Evolutionary conservation across 2,113 vertebrate genomes (phyloP), one percentile per base, ranked within the genome.

Genomic region (Mystacornis crossleyi): DNA sequence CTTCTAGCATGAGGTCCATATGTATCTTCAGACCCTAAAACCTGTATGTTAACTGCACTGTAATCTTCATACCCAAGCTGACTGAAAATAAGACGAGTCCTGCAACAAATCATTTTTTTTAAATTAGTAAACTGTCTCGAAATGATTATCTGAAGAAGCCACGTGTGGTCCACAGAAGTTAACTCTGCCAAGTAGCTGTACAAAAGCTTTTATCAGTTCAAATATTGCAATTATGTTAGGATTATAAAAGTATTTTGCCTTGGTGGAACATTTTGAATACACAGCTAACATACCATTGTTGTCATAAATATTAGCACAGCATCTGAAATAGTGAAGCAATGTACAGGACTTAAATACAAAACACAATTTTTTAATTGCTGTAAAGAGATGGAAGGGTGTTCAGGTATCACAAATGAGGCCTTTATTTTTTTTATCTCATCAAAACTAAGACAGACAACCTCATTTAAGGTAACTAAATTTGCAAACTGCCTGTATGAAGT

Each of bases 11-110:
- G 97, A 80, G 97, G 93, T 31, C 98, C 99, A 11, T 99, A 98
- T 5, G 98, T 98, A 96, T 99, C 98, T 96, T 99, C 99, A 23
- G 98, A 98, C 81, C 98, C 99, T 70, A 99, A 98, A 80, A 99
- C 95, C 93, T 99, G 98, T 86, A 99, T 28, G 73, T 99, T 98
- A 92, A 99, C 97, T 3, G 98, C 96, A 93, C 81, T 98, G 96
- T 98, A 99, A 91, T 99, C 98, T 58, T 98, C 98, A 85, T 99
- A 92, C 47, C 97, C 97, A 50, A 98, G 62, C 90, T 99, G 98
- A 88, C 97, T 95, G 81, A 99, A 99, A 70, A 99, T 98, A 9
- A 98, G 94, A 91, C 85, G 98, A 51, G 98, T 98, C 95, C 98
- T 99, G 87, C 40, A 94, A 92, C 86, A 97, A 94, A 96, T 73